A percentile compares a stretch with the other conserved stretches of the same genome.
phyloP scores from a whole-genome alignment of 37 sponge, comb jelly and placozoan species.

The Beroe forskalii region DNA sequence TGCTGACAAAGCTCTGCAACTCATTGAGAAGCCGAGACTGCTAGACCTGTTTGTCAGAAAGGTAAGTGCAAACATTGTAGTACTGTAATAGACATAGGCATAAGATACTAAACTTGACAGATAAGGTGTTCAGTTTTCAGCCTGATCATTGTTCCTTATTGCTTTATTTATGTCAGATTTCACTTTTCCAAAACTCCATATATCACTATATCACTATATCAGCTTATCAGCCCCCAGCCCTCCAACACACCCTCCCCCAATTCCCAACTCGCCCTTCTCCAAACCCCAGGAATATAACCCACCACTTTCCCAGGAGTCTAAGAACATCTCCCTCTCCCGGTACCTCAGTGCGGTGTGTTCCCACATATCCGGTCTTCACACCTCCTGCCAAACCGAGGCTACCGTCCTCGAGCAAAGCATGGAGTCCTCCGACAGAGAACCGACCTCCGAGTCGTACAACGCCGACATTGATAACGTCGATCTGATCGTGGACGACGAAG shows the following conservation, averaged over 20 bases:
- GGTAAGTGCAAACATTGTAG: no score
- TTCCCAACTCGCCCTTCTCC: no score
- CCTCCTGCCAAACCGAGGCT: slow-evolving; percentile 23
- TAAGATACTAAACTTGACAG: no score
- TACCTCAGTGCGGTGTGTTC: slow-evolving; percentile 60
- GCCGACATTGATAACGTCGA: background rate
- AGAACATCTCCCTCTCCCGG: background rate
- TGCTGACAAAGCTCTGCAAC: background rate
- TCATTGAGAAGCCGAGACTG: slow-evolving; percentile 16
- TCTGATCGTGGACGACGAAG: slow-evolving; percentile 12
- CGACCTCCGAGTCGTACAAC: slow-evolving; percentile 17
- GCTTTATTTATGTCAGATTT: no score
- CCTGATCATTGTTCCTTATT: no score
- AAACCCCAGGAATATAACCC: no score
- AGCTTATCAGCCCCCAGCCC: no score
- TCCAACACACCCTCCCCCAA: no score
- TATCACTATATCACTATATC: no score
- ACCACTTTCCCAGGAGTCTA: background rate
- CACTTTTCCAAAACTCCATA: no score
- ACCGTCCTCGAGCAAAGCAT: background rate
- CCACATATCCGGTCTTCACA: slow-evolving; percentile 17
- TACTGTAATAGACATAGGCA: no score
- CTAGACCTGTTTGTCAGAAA: slow-evolving; percentile 13
- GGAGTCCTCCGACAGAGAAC: slow-evolving; percentile 15
- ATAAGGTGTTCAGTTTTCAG: no score